phyloP scores from a whole-genome alignment of 1,140 invertebrate species.

The Sycobia sp. region DNA sequence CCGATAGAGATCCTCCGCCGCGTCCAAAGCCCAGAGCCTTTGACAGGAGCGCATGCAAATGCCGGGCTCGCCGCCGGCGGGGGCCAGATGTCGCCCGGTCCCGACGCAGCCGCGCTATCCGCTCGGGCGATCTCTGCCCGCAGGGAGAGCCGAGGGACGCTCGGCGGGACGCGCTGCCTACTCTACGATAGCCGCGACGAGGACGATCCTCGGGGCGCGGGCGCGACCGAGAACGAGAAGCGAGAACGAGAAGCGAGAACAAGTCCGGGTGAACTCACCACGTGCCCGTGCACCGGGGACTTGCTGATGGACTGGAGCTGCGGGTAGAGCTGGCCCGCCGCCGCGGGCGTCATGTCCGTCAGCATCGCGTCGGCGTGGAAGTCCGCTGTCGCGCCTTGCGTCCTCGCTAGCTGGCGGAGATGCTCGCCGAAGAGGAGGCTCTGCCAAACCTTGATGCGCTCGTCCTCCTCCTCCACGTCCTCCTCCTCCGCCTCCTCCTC shows the following conservation, averaged over 20 bases:
- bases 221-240: background rate
- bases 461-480: no score
- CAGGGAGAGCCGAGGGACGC: no score
- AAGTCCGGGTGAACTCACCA: slow-evolving; percentile 51
- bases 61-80: no score
- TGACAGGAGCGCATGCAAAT: no score
- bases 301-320: slow-evolving; percentile 60
- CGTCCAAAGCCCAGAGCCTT: background rate
- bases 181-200: no score
- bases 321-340: slow-evolving; percentile 60
- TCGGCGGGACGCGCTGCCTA: no score
- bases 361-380: slow-evolving; percentile 45
- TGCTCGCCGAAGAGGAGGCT: background rate
- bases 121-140: no score
- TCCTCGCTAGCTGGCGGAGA: background rate
- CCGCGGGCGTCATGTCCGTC: slow-evolving; percentile 61
- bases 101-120: no score
- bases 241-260: background rate
- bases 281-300: slow-evolving; percentile 58
- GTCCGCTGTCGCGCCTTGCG: background rate
- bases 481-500: no score
- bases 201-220: background rate
- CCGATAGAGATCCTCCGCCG: no score
- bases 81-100: no score
- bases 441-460: background rate